Evolutionary conservation across 2,888 invertebrate genomes (phyloP).

Genomic region (Galerucella pusilla): DNA sequence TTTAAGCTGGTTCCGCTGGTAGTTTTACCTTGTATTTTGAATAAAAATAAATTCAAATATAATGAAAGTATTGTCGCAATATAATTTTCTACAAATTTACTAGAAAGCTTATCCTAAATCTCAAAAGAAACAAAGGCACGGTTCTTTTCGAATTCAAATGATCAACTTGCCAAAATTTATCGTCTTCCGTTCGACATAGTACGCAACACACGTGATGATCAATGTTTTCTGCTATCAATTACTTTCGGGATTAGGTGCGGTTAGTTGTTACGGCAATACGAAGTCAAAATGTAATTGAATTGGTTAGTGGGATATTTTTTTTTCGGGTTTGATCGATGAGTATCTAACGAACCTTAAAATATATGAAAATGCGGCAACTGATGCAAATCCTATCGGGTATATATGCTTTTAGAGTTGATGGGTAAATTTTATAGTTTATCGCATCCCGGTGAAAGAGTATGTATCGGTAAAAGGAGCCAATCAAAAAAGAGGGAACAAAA

Average conservation of each 20-base stretch:
- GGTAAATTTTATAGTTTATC: not conserved
- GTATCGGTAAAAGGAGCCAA: not conserved
- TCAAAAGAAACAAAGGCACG: not conserved
- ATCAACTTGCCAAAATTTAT: conserved; percentile 3
- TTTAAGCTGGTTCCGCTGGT: too few relatives aligned
- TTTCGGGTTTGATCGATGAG: conserved; percentile 10
- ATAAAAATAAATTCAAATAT: not conserved
- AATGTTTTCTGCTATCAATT: conserved; percentile 30
- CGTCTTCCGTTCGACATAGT: conserved; percentile 8
- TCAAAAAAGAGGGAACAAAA: too few relatives aligned
- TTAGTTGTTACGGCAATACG: conserved; percentile 17
- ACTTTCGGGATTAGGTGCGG: conserved; percentile 23
- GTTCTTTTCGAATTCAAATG: conserved; percentile 1
- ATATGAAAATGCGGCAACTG: not conserved
- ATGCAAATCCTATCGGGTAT: not conserved
- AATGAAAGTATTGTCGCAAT: not conserved
- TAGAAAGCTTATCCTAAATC: not conserved
- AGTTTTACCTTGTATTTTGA: too few relatives aligned
- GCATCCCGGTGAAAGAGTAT: not conserved
- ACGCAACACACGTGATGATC: conserved; percentile 15
- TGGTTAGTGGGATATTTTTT: conserved; percentile 8
- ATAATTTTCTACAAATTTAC: not conserved
- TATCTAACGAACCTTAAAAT: conserved; percentile 7
- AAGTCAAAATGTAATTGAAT: conserved; percentile 17
- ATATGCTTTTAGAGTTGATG: not conserved